phyloP scores from a whole-genome alignment of 2,888 invertebrate genomes.

The Drosophila ezoana region DNA sequence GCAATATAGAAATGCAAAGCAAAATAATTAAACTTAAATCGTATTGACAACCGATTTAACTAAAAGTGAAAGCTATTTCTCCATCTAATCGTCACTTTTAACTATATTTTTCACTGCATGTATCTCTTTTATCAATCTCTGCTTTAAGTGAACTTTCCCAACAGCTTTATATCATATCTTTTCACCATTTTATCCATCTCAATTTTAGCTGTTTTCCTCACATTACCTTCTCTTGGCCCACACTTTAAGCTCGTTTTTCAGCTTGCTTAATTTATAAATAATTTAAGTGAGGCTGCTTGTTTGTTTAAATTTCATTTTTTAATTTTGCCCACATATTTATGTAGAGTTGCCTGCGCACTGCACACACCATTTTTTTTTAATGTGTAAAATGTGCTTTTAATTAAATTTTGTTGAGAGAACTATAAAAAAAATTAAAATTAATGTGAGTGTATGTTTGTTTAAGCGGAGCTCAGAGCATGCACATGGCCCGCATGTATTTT shows the following conservation, averaged over 20 bases:
- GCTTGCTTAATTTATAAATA: slow-evolving; percentile 28
- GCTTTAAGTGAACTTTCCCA: no score
- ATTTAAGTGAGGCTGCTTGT: slow-evolving; percentile 24
- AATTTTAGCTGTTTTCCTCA: no score
- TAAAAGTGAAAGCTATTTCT: no score
- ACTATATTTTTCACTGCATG: no score
- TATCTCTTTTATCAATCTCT: no score
- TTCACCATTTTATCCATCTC: no score
- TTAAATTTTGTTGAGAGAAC: slow-evolving; percentile 49
- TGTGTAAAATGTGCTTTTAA: slow-evolving; percentile 56
- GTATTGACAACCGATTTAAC: no score
- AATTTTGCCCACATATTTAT: slow-evolving; percentile 55
- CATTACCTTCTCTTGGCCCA: no score
- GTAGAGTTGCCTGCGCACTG: slow-evolving; percentile 21
- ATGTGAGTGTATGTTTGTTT: slow-evolving; percentile 19
- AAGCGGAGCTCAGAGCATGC: slow-evolving; percentile 19
- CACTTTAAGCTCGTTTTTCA: slow-evolving; percentile 1
- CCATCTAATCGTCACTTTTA: no score
- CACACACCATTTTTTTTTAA: slow-evolving; percentile 11
- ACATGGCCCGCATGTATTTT: slow-evolving; percentile 1
- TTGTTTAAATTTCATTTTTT: slow-evolving; percentile 43
- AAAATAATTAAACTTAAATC: no score
- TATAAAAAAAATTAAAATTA: slow-evolving; percentile 15
- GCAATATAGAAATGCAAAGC: no score
- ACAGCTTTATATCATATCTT: no score